Evolutionary conservation across 2,113 vertebrate species (phyloP).

Genomic region (Sardina pilchardus): DNA sequence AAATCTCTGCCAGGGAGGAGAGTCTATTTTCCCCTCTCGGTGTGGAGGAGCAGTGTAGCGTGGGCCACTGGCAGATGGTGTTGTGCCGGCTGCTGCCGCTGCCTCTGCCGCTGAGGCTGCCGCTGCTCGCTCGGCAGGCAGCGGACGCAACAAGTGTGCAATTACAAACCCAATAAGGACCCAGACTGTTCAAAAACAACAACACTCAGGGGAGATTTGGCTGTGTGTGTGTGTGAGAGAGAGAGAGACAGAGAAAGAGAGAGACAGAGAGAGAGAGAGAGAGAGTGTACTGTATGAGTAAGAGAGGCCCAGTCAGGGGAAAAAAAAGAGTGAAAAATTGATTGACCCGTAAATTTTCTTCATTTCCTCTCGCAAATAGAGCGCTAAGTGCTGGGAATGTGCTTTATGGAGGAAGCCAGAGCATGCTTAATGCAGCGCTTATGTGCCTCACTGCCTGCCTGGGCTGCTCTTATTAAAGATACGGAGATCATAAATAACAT

Average conservation of each 20-base stretch:
- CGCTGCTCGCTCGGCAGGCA: conserved; percentile 17
- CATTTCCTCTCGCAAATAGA: neutral
- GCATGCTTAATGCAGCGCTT: neutral
- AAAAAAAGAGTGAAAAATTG: neutral
- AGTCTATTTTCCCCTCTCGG: conserved; percentile 59
- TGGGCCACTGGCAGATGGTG: conserved; percentile 69
- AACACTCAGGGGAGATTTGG: neutral
- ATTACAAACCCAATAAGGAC: conserved; percentile 63
- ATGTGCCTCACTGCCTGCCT: neutral
- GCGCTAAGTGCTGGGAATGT: neutral
- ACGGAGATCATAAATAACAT: neutral
- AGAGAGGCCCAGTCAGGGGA: neutral
- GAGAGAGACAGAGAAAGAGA: neutral
- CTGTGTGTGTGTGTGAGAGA: conserved; percentile 17
- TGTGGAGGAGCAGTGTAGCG: conserved; percentile 57
- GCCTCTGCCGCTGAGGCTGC: neutral
- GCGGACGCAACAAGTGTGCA: conserved; percentile 68
- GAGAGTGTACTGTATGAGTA: too few species aligned
- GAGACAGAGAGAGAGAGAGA: neutral
- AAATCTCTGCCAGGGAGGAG: conserved; percentile 56
- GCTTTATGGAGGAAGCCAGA: neutral
- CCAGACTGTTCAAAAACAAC: conserved; percentile 33
- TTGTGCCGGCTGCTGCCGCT: neutral
- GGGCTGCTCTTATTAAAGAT: neutral
- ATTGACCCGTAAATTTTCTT: neutral